Conservation (phyloP, 1,140 invertebrate genomes). For the Dryas iulia region DNA sequence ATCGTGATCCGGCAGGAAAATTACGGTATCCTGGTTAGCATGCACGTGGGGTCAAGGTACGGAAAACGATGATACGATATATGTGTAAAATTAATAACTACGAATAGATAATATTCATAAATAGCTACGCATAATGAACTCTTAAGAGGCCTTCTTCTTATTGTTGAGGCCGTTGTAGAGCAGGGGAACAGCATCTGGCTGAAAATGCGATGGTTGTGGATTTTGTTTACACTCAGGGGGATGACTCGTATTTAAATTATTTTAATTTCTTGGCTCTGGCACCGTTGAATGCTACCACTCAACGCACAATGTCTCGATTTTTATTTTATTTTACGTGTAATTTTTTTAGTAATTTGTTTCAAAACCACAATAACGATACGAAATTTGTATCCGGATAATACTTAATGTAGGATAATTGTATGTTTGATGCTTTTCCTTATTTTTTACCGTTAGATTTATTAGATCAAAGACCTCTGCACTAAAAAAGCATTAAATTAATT, state of each 20-base stretch:
- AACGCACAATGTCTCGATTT: no score
- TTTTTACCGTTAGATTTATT: neutral
- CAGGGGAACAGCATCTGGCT: no score
- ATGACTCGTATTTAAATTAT: no score
- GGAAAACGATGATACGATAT: neutral
- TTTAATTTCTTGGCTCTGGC: no score
- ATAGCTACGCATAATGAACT: neutral
- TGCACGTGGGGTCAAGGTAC: constrained; percentile 38
- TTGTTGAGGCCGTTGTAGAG: no score
- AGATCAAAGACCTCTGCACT: neutral
- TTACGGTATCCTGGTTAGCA: constrained; percentile 43
- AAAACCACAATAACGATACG: neutral
- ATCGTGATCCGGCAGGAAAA: constrained; percentile 62
- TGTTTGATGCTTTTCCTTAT: neutral
- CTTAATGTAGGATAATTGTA: neutral
- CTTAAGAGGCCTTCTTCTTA: no score
- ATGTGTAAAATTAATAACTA: neutral
- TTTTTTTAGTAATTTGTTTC: neutral
- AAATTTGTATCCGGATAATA: neutral
- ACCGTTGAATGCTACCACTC: no score
- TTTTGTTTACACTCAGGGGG: no score
- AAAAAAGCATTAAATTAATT: neutral
- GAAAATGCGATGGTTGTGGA: no score
- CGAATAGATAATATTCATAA: neutral
- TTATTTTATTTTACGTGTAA: no score